These are phyloP conservation scores for Marisa cornuarietis DNA, from an alignment of 1,140 invertebrate genomes.

Conservation along the genomic window DNA sequence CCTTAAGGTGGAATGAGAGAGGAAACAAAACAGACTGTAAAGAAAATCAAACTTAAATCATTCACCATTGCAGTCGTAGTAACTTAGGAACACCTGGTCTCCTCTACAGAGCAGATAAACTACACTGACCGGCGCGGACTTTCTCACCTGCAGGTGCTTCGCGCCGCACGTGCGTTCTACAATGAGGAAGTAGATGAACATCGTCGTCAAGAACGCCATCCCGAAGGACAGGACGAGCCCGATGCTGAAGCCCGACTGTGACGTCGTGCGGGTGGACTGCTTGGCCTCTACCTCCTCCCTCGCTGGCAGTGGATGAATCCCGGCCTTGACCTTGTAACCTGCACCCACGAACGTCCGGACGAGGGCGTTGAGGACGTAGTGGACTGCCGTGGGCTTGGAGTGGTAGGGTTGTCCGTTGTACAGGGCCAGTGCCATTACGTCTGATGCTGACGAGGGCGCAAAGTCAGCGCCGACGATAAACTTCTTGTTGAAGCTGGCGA, in stretches of 20 bases:
- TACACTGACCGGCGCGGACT: constrained; percentile 67
- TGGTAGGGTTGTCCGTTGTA: constrained; percentile 75
- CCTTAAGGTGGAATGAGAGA: not conserved
- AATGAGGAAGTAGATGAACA: constrained; percentile 60
- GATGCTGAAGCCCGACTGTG: constrained; percentile 42
- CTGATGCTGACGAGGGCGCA: constrained; percentile 1
- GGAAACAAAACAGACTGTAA: no score
- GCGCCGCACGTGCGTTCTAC: constrained; percentile 54
- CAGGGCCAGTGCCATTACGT: constrained; percentile 37
- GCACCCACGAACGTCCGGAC: constrained; percentile 56
- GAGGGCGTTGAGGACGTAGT: constrained; percentile 69
- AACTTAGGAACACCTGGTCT: no score
- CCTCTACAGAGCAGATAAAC: not conserved
- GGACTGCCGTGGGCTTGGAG: constrained; percentile 72
- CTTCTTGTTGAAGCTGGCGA: constrained; percentile 41
- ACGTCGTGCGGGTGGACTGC: constrained; percentile 5
- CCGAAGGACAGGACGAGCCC: constrained; percentile 58
- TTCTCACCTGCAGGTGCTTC: constrained; percentile 59
- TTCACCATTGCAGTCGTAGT: no score
- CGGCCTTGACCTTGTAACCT: constrained; percentile 36
- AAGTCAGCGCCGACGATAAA: constrained; percentile 10
- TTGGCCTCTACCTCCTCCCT: constrained; percentile 31
- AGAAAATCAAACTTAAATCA: no score
- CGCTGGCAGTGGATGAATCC: constrained; percentile 38
- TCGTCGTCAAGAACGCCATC: constrained; percentile 58